Base-by-base conservation (phyloP, 2,797 vertebrate species). In the Remorina albescens region DNA sequence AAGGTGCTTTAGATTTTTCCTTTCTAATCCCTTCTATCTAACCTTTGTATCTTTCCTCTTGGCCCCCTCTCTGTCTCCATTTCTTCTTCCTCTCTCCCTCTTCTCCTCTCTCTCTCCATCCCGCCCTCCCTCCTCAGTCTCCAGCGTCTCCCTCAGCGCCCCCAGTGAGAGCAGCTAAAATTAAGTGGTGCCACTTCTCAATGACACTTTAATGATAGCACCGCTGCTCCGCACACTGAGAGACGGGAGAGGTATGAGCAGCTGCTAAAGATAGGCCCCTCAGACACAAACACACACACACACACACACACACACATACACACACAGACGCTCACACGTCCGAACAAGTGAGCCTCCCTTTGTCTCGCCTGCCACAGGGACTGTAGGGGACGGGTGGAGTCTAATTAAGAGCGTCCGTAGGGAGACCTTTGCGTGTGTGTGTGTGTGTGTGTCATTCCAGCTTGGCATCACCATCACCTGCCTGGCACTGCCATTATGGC, bases 171-270 rank as follows among this genome's bases (percentile, higher is more conserved):
- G 95, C 95, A 95, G 95, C 96, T 98, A 96, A 97, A 98, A 98
- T 98, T 96, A 98, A 97, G 97, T 95, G 94, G 96, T 96, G 96
- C 97, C 96, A 96, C 95, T 97, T 98, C 95, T 97, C 97, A 98
- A 96, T 98, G 97, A 98, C 97, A 98, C 96, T 96, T 97, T 97
- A 97, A 97, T 97, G 96, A 98, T 96, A 96, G 95, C 91, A 90
- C 88, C 82, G 95, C 95, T 88, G 92, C 96, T 96, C 94, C 85
- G 94, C 94, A 95, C 96, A 96, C 95, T 96, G 83, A 95, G 95
- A 96, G 95, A 96, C 85, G 92, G 93, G 95, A 96, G 95, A 95
- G 94, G 96, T 96, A 93, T 94, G 94, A 96, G 96, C 95, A 95
- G 94, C 93, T 92, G 96, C 95, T 96, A 95, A 96, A 96, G 96